phyloP scores from a whole-genome alignment of 37 sponge, comb jelly and placozoan species.

The Petrosia ficiformis region DNA sequence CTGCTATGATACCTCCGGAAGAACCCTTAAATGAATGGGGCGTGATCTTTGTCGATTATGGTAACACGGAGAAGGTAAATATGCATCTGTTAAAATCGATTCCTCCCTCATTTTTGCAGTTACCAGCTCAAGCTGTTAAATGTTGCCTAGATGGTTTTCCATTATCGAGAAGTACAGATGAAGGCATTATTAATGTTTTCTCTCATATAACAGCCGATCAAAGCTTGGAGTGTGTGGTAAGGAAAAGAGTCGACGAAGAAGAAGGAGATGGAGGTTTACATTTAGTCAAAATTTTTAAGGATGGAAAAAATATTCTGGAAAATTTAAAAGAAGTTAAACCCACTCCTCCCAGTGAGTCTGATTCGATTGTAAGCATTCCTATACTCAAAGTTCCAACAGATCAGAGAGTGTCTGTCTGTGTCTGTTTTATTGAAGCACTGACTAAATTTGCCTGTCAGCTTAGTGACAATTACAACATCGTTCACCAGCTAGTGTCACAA shows the following conservation, averaged over 20 bases:
- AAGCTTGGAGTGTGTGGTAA: background rate
- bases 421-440: conserved; percentile 43
- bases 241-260: background rate
- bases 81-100: conserved; percentile 10
- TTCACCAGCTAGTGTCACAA: conserved; percentile 52
- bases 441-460: conserved; percentile 56
- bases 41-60: conserved; percentile 76
- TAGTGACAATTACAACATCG: background rate
- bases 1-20: conserved; percentile 7
- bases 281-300: background rate
- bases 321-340: background rate
- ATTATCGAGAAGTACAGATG: background rate
- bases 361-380: background rate
- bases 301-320: background rate
- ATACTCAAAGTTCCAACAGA: background rate
- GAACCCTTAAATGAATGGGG: background rate
- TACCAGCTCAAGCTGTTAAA: conserved; percentile 31
- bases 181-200: conserved; percentile 14
- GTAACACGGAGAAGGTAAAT: conserved; percentile 52
- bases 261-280: background rate
- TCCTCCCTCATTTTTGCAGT: conserved; percentile 23
- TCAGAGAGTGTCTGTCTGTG: background rate
- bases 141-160: conserved; percentile 41
- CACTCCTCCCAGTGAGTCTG: background rate
- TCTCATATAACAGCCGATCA: conserved; percentile 17